Conservation (phyloP, 2,888 invertebrate species). For the Machimus rusticus region DNA sequence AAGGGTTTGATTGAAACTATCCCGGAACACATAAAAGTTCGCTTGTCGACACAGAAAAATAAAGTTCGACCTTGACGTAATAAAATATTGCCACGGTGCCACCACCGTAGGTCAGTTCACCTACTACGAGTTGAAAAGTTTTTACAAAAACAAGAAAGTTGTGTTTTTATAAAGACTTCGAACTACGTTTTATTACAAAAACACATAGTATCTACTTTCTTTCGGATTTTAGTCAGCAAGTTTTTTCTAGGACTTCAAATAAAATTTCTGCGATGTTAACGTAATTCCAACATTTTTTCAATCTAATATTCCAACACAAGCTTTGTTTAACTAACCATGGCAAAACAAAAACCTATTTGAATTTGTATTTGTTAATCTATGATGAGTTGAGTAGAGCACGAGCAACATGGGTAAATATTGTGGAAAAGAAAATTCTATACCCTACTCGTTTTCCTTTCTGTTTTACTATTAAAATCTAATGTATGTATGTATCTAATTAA, state of each 20-base stretch:
- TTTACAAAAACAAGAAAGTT: neutral
- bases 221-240: neutral
- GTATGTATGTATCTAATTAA: too few relatives aligned
- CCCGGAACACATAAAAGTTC: neutral
- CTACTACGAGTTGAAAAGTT: neutral
- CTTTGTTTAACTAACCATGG: too few relatives aligned
- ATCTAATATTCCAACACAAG: too few relatives aligned
- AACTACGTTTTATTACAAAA: neutral
- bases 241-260: neutral
- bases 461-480: too few relatives aligned
- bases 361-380: too few relatives aligned
- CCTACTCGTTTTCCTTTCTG: too few relatives aligned
- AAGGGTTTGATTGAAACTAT: constrained; percentile 31
- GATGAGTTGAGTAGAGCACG: too few relatives aligned
- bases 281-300: too few relatives aligned
- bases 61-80: constrained; percentile 14
- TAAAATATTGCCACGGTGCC: neutral
- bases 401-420: too few relatives aligned
- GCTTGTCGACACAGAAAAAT: constrained; percentile 9
- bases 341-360: too few relatives aligned
- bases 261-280: neutral
- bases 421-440: too few relatives aligned
- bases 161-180: neutral
- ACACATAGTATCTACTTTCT: too few relatives aligned
- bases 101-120: constrained; percentile 27